phyloP scores from a whole-genome alignment of 2,113 vertebrate genomes.

The Chloropsis cyanopogon region DNA sequence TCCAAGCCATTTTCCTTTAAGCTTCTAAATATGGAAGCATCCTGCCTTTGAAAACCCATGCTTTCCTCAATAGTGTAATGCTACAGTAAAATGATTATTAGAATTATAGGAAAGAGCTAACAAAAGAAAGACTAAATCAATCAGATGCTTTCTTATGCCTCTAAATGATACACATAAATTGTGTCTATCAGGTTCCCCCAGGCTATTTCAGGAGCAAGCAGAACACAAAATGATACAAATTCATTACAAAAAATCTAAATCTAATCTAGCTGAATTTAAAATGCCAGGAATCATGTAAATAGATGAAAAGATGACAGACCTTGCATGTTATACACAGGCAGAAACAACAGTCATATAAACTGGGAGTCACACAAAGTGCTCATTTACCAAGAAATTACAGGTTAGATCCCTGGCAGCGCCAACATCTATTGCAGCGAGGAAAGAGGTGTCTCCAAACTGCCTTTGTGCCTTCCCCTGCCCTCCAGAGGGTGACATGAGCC shows the following conservation, averaged over 20 bases:
- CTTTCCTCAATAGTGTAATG: background rate
- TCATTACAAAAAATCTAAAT: slow-evolving; percentile 38
- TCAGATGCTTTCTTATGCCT: slow-evolving; percentile 2
- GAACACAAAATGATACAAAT: slow-evolving; percentile 26
- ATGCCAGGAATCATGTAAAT: background rate
- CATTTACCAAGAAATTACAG: background rate
- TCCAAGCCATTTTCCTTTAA: background rate
- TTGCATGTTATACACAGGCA: background rate
- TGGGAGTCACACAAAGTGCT: background rate
- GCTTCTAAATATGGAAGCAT: background rate
- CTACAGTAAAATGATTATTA: background rate
- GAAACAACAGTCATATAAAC: background rate
- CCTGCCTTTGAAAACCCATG: background rate
- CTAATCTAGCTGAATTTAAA: slow-evolving; percentile 48
- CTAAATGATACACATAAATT: slow-evolving; percentile 11
- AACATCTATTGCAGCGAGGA: background rate
- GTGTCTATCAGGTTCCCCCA: background rate
- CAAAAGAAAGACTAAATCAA: background rate
- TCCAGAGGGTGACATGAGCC: background rate
- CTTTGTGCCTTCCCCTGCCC: background rate
- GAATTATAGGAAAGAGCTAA: slow-evolving; percentile 31
- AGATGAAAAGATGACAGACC: background rate
- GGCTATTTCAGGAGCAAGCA: slow-evolving; percentile 8
- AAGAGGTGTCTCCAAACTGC: background rate
- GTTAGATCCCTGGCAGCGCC: background rate